Base-by-base conservation (phyloP, 2,888 invertebrate species). In the Leptinotarsa peninsularis region DNA sequence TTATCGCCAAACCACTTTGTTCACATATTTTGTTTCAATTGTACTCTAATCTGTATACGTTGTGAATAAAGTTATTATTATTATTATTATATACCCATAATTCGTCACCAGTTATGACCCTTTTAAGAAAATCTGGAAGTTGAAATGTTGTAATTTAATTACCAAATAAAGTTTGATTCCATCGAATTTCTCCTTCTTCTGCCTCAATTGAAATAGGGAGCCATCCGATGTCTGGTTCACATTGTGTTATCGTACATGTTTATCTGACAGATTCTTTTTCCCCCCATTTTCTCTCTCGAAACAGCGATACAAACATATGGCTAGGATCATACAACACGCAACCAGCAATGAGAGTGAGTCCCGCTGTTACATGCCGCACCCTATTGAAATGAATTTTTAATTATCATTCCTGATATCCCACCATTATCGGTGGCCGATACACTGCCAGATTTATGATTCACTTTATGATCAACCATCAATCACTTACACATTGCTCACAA, bases 361-460 rank as follows among this genome's bases (percentile, higher is more conserved):
- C 70, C 71, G 73, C 71, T 76, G 68, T 54, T 73, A 63, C 67
- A 27, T 23, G 76, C 78, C 78, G 80, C 80, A 76, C 79, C 80
- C 76, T 68, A 69, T 71, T 72, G 68, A 67, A 73, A 79, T 80
- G 78, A 78, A 80, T 79, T 75, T 78, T 79, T 79, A 79, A 80
- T 80, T 73, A 73, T 54, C 63, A 71, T 74, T 72, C 54, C 70
- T 66, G 67, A 72, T 67, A 63, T 71, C 60, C 63, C 27, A 21
- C 23, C 14, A 54, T 69, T 43, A 56, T 23, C 58, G 60, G 72
- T 73, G 72, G 73, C 69, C 72, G 73, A 74, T 77, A 69, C 66
- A 73, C 58, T 67, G 68, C 72, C 78, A 79, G 78, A 80, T 80
- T 80, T 79, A 78, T 80, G 78, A 80, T 76, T 80, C 80, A 79